Base-by-base conservation (phyloP, 2,113 vertebrate genomes). In the Donacobius atricapilla region DNA sequence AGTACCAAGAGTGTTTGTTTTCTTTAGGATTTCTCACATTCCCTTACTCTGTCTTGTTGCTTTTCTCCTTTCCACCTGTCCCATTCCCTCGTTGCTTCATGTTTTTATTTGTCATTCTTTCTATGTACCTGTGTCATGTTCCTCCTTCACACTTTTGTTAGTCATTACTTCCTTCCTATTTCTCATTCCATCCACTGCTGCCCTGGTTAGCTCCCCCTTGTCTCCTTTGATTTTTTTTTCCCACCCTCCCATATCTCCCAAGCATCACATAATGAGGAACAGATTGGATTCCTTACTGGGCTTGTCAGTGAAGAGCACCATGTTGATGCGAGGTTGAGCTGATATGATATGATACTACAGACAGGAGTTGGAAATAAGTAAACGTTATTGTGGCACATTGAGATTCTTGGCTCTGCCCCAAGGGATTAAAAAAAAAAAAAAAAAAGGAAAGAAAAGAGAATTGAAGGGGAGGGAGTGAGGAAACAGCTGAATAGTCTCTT, bases 321-420 rank as follows among this genome's bases (percentile, higher is more conserved):
- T 86, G 92, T 93, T 93, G 81, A 91, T 90, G 87, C 87, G 93
- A 95, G 85, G 82, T 90, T 96, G 86, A 94, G 76, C 80, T 86
- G 92, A 80, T 83, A 89, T 20, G 73, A 64, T 80, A 91, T 75
- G 87, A 85, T 94, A 58, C 53, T 93, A 78, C 51, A 94, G 94
- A 75, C 91, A 94, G 72, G 65, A 93, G 65, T 8, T 93, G 80
- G 91, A 92, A 93, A 84, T 82, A 87, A 89, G 88, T 65, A 65
- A 93, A 91, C 15, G 37, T 87, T 90, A 89, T 95, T 96, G 94
- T 97, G 93, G 94, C 94, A 92, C 86, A 68, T 81, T 85, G 45
- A 81, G 51, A 95, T 83, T 91, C 78, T 83, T 97, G 90, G 94
- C 91, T 90, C 22, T 93, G 58, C 16, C 61, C 53, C 75, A 93